phyloP scores from a whole-genome alignment of 2,113 vertebrate genomes.

The Peromyscus polionotus region DNA sequence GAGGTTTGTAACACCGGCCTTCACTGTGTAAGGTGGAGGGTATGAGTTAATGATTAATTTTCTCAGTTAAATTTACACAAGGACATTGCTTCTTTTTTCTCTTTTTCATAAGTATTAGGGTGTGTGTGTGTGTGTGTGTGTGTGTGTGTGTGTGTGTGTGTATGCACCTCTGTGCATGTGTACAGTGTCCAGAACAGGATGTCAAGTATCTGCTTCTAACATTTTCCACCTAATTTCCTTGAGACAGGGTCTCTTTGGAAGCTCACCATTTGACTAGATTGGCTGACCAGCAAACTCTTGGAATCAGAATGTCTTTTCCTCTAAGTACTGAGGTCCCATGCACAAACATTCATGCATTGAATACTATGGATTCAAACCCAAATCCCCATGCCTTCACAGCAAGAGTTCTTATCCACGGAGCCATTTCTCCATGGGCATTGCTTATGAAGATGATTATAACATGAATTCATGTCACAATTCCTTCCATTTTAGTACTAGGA shows the following conservation, averaged over 20 bases:
- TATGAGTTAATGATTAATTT: not conserved
- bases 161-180: not conserved
- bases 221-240: not conserved
- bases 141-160: not conserved
- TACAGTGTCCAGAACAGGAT: not conserved
- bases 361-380: not conserved
- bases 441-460: not conserved
- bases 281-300: not conserved
- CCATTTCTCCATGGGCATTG: not conserved
- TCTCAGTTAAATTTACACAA: slow-evolving; percentile 41
- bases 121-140: not conserved
- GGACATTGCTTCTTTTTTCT: not conserved
- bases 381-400: no score
- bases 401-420: not conserved
- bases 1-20: not conserved
- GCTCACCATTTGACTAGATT: not conserved
- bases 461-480: not conserved
- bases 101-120: not conserved
- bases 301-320: not conserved
- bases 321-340: not conserved
- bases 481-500: not conserved
- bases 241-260: not conserved
- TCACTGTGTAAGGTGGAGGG: not conserved
- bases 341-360: no score
- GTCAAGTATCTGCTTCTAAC: not conserved